phyloP scores from a whole-genome alignment of 2,797 vertebrate genomes.

The Synaphobranchus kaupii region DNA sequence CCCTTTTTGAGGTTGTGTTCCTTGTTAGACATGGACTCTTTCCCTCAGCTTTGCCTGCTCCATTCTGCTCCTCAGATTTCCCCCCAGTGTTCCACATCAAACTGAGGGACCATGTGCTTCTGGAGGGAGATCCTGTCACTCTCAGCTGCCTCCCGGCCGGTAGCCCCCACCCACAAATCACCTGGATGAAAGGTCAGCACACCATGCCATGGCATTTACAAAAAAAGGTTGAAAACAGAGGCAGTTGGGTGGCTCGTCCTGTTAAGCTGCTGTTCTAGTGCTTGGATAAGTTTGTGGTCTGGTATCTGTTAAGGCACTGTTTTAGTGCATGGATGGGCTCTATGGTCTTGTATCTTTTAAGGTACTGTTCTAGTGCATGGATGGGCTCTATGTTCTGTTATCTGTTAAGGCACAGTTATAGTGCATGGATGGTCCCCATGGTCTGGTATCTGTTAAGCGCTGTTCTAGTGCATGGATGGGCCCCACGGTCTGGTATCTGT shows the following conservation, averaged over 20 bases:
- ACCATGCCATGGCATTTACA: not conserved
- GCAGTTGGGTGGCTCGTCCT: not conserved
- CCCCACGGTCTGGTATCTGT: too few relatives aligned
- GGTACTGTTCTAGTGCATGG: too few relatives aligned
- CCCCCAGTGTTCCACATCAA: slow-evolving; percentile 97
- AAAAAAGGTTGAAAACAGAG: not conserved
- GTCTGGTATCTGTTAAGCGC: too few relatives aligned
- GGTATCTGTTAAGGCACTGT: not conserved
- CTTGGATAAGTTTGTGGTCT: too few relatives aligned
- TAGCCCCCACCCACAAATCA: slow-evolving; percentile 87
- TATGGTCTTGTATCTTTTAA: too few relatives aligned
- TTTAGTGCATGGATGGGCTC: not conserved
- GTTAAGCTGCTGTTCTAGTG: not conserved
- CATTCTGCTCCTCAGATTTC: slow-evolving; percentile 77
- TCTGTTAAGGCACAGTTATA: too few relatives aligned
- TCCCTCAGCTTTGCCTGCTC: not conserved
- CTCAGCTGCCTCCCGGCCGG: slow-evolving; percentile 94
- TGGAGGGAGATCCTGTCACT: slow-evolving; percentile 93
- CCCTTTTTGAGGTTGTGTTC: not conserved
- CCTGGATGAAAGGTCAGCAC: slow-evolving; percentile 90
- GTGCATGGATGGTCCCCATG: too few relatives aligned
- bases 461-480: too few relatives aligned
- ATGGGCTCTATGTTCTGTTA: too few relatives aligned
- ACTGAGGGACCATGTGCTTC: slow-evolving; percentile 91
- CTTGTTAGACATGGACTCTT: too few relatives aligned